These are phyloP conservation scores for Pristionchus exspectatus DNA, from an alignment of 2,888 invertebrate genomes.

Conservation along the genomic window DNA sequence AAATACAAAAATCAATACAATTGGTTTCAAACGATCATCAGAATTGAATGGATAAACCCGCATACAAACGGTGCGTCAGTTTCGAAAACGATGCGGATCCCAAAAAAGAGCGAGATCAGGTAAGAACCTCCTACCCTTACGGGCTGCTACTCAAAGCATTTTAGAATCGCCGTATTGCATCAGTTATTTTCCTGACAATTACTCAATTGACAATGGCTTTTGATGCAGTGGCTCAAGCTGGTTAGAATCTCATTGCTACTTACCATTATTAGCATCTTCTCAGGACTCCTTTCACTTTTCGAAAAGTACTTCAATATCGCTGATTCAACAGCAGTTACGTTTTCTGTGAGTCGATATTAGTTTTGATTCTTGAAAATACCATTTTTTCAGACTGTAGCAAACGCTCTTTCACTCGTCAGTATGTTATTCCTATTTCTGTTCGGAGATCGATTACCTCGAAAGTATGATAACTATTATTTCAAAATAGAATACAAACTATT, in stretches of 20 bases:
- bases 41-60: background rate
- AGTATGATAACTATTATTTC: background rate
- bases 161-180: constrained; percentile 32
- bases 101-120: background rate
- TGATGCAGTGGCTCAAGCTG: constrained; percentile 11
- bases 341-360: background rate
- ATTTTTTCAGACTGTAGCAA: background rate
- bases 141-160: background rate
- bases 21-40: background rate
- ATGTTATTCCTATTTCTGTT: constrained; percentile 21
- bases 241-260: background rate
- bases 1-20: no score
- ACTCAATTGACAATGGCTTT: background rate
- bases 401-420: background rate
- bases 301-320: constrained; percentile 23
- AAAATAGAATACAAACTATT: no score
- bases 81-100: background rate
- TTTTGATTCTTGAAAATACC: background rate
- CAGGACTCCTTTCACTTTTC: background rate
- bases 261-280: background rate
- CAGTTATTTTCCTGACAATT: constrained; percentile 9
- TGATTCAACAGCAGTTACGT: background rate
- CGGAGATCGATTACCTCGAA: constrained; percentile 40
- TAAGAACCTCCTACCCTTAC: background rate
- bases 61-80: constrained; percentile 14